phyloP scores from a whole-genome alignment of 1,140 invertebrate species.

The Amyelois transitella region DNA sequence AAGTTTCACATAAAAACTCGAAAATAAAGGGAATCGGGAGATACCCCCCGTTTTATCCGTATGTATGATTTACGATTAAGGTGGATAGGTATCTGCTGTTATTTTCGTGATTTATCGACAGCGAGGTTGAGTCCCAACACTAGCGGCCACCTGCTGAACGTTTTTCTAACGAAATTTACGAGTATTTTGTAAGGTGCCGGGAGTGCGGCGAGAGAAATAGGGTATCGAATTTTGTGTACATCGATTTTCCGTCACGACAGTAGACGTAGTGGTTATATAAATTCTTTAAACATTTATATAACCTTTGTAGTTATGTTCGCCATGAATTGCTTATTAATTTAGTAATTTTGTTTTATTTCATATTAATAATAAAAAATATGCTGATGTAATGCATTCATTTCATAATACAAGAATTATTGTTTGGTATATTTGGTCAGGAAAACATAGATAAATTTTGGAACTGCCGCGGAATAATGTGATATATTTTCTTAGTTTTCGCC shows the following conservation, averaged over 20 bases:
- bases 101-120: slow-evolving; percentile 15
- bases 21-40: slow-evolving; percentile 18
- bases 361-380: too few species aligned
- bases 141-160: slow-evolving; percentile 11
- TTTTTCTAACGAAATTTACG: background rate
- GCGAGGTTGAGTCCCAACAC: background rate
- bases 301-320: too few species aligned
- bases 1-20: slow-evolving; percentile 23
- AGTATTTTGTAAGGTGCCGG: background rate
- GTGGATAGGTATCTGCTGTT: slow-evolving; percentile 10
- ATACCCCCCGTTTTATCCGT: slow-evolving; percentile 13
- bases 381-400: too few species aligned
- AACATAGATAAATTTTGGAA: too few species aligned
- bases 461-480: too few species aligned
- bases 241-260: background rate
- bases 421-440: too few species aligned
- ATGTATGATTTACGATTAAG: slow-evolving; percentile 25
- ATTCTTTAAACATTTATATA: too few species aligned
- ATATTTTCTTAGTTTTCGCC: too few species aligned
- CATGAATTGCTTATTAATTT: too few species aligned
- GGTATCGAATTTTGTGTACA: background rate
- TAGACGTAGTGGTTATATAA: too few species aligned
- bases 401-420: too few species aligned
- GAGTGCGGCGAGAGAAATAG: background rate
- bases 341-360: too few species aligned